phyloP scores from a whole-genome alignment of 2,888 invertebrate genomes.

The Drosophila mulleri region DNA sequence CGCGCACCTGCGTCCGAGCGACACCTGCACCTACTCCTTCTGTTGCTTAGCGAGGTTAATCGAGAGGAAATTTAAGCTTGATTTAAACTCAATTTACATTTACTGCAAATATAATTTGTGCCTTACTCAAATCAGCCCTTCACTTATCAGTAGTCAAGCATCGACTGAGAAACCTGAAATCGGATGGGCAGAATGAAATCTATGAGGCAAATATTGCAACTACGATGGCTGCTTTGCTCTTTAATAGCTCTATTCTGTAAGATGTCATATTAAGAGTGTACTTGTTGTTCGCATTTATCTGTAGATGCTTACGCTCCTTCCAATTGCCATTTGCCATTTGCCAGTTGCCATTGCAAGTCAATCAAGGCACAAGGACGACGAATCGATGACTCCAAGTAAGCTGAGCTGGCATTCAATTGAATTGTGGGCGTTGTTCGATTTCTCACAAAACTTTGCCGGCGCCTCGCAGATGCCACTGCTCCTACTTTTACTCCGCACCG shows the following conservation, averaged over 20 bases:
- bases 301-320: conserved; percentile 14
- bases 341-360: conserved; percentile 22
- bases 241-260: too few relatives aligned
- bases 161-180: not conserved
- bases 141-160: not conserved
- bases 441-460: conserved; percentile 40
- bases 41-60: conserved; percentile 3
- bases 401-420: conserved; percentile 51
- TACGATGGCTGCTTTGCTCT: not conserved
- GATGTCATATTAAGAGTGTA: not conserved
- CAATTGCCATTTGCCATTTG: not conserved
- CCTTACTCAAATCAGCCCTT: not conserved
- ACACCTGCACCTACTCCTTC: conserved; percentile 5
- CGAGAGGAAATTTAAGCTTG: not conserved
- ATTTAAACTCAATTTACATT: not conserved
- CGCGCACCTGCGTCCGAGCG: conserved; percentile 4
- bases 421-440: conserved; percentile 36
- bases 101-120: not conserved
- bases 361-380: conserved; percentile 26
- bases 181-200: not conserved
- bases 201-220: not conserved
- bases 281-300: not conserved
- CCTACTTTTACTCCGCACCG: not conserved
- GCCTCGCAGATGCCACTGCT: conserved; percentile 29
- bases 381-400: conserved; percentile 28